These are phyloP conservation scores for Anabas testudineus DNA, from an alignment of 2,797 vertebrate species.

Conservation along the genomic window DNA sequence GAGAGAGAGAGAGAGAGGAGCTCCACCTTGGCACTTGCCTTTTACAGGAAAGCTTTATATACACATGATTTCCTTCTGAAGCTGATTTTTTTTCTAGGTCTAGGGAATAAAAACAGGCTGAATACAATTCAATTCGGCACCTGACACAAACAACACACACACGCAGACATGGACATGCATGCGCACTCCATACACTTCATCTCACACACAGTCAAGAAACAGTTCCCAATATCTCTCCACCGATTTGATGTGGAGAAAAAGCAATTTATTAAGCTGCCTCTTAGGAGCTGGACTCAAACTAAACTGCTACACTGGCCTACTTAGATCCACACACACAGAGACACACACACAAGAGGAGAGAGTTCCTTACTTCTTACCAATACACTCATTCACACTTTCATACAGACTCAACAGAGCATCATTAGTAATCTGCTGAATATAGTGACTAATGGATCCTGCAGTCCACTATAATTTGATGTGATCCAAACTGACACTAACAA, in stretches of 20 bases:
- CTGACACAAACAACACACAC: slow-evolving; percentile 50
- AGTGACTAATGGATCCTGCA: slow-evolving; percentile 59
- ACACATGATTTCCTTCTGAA: slow-evolving; percentile 47
- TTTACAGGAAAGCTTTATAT: slow-evolving; percentile 44
- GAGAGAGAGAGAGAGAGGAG: neutral
- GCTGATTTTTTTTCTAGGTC: slow-evolving; percentile 27
- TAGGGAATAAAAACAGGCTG: slow-evolving; percentile 56
- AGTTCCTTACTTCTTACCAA: slow-evolving; percentile 22
- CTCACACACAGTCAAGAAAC: slow-evolving; percentile 56
- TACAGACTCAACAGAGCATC: slow-evolving; percentile 46
- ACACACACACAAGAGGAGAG: slow-evolving; percentile 24
- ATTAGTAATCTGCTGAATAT: slow-evolving; percentile 60
- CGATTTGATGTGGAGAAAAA: slow-evolving; percentile 78
- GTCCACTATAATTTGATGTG: slow-evolving; percentile 61
- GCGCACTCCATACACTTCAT: slow-evolving; percentile 34
- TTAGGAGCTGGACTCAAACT: slow-evolving; percentile 73
- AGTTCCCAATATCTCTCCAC: slow-evolving; percentile 67
- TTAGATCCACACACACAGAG: slow-evolving; percentile 49
- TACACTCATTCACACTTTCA: slow-evolving; percentile 51
- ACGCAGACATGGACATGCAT: slow-evolving; percentile 18
- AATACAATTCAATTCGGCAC: slow-evolving; percentile 61
- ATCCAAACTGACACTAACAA: slow-evolving; percentile 67
- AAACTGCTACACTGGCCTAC: slow-evolving; percentile 70
- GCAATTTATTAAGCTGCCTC: slow-evolving; percentile 80
- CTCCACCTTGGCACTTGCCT: slow-evolving; percentile 17